Evolutionary conservation across 2,113 vertebrate species (phyloP), one percentile per base, ranked within the genome.

Genomic region (Mystacornis crossleyi): DNA sequence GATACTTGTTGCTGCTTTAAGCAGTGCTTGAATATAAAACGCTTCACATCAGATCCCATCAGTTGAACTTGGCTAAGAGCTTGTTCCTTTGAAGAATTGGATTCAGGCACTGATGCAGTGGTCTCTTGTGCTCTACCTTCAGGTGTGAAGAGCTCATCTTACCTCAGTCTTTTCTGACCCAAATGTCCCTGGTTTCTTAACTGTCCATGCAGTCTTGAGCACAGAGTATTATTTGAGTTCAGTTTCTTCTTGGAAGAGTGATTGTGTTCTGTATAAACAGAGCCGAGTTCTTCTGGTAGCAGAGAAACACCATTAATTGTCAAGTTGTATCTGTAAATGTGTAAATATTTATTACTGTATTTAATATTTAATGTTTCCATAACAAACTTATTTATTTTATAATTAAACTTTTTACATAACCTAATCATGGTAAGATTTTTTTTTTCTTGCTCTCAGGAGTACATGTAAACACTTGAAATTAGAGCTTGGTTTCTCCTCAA

Each of bases 321-420:
- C 71, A 81, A 94, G 96, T 97, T 36, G 34, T 96, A 92, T 93
- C 95, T 98, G 95, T 98, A 98, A 93, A 97, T 96, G 84, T 95
- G 98, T 98, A 98, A 97, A 98, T 98, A 98, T 97, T 97, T 98
- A 96, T 96, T 95, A 58, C 24, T 96, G 88, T 98, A 98, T 98
- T 98, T 98, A 98, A 97, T 98, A 98, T 98, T 98, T 98, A 98
- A 98, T 81, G 89, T 96, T 97, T 86, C 85, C 75, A 90, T 78
- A 90, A 94, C 80, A 89, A 92, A 92, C 95, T 83, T 98, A 98
- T 98, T 98, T 98, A 98, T 98, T 98, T 98, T 97, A 91, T 95
- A 94, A 97, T 98, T 98, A 98, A 98, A 98, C 85, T 98, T 98
- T 98, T 98, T 97, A 98, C 61, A 72, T 84, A 92, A 95, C 65